Evolutionary conservation across 2,888 invertebrate genomes (phyloP).

Genomic region (Caenorhabditis angaria): DNA sequence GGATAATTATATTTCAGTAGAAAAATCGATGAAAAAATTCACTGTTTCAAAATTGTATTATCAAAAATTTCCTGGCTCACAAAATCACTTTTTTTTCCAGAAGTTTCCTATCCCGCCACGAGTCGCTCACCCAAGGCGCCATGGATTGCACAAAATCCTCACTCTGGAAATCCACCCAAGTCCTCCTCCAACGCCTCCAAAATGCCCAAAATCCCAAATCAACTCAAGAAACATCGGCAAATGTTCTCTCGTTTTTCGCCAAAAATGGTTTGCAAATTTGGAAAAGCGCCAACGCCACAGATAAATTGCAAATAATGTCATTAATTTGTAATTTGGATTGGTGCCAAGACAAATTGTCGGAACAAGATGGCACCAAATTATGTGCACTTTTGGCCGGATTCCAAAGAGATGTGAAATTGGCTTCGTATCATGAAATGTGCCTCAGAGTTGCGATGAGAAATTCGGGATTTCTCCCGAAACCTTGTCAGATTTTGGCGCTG

Average conservation of each 20-base stretch:
- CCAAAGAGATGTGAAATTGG: slow-evolving; percentile 38
- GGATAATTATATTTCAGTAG: too few relatives aligned
- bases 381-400: slow-evolving; percentile 40
- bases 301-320: slow-evolving; percentile 37
- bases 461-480: slow-evolving; percentile 24
- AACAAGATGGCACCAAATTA: slow-evolving; percentile 28
- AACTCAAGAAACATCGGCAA: slow-evolving; percentile 12
- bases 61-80: too few relatives aligned
- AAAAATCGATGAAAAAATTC: too few relatives aligned
- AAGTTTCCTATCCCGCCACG: slow-evolving; percentile 40
- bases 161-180: slow-evolving; percentile 39
- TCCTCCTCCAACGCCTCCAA: slow-evolving; percentile 20
- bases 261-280: slow-evolving; percentile 41
- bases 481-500: slow-evolving; percentile 44
- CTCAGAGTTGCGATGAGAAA: slow-evolving; percentile 28
- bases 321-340: slow-evolving; percentile 49
- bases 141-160: slow-evolving; percentile 33
- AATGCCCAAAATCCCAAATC: too few relatives aligned
- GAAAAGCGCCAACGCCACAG: slow-evolving; percentile 21
- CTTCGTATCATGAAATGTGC: slow-evolving; percentile 45
- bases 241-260: slow-evolving; percentile 31
- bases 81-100: slow-evolving; percentile 25
- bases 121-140: slow-evolving; percentile 31
- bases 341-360: slow-evolving; percentile 29
- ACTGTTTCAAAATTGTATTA: not conserved